phyloP scores from a whole-genome alignment of 2,888 invertebrate genomes.

The Macrosoma leucophasiata region DNA sequence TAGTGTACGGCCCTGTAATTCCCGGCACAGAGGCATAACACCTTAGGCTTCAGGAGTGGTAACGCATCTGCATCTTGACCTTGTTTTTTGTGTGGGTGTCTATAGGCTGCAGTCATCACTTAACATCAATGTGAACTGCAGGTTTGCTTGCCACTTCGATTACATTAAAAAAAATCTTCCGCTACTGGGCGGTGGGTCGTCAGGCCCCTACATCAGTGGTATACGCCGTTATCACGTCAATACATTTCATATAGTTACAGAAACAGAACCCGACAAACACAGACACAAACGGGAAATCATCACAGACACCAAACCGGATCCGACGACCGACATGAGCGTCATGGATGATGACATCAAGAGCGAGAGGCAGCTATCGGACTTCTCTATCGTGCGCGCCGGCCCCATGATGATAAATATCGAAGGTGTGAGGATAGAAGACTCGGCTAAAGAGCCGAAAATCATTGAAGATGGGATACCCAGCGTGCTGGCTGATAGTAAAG shows the following conservation, averaged over 20 bases:
- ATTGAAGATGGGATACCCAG: conserved; percentile 79
- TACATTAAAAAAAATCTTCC: no score
- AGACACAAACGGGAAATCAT: conserved; percentile 26
- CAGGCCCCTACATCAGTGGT: no score
- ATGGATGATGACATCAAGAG: conserved; percentile 12
- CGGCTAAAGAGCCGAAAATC: conserved; percentile 73
- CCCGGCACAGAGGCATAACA: no score
- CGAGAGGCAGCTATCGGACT: conserved; percentile 31
- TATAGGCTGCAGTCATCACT: no score
- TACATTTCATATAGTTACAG: conserved; percentile 1
- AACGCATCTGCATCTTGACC: no score
- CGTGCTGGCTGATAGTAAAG: conserved; percentile 76
- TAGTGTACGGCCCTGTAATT: no score
- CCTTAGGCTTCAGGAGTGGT: no score
- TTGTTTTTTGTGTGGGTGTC: no score
- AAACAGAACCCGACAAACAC: conserved; percentile 5
- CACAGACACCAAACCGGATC: conserved; percentile 13
- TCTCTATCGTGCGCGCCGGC: conserved; percentile 32
- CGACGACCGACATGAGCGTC: conserved; percentile 7
- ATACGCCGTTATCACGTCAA: no score
- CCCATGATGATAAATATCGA: conserved; percentile 46
- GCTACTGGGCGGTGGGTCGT: no score
- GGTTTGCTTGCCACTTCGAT: no score
- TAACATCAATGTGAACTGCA: no score
- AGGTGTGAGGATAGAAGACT: conserved; percentile 75